Percentiles rank a stretch among this genome's conserved stretches.
Conservation (phyloP, 2,888 invertebrate genomes). For the Ferdinandea cuprea region DNA sequence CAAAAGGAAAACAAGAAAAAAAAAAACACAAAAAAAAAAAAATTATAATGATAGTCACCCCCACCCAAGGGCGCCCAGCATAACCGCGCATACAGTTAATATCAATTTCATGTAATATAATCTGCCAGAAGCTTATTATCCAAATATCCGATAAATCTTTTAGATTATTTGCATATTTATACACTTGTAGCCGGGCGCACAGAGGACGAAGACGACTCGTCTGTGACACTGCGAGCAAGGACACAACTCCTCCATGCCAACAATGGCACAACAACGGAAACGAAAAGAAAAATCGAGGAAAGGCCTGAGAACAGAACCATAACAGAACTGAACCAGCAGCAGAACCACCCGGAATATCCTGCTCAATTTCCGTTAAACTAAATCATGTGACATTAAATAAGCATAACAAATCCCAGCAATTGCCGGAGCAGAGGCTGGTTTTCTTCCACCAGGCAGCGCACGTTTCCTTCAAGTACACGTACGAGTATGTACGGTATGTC, state of each 20-base stretch:
- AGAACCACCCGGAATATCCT: conserved; percentile 64
- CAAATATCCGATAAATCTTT: conserved; percentile 74
- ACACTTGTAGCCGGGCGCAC: conserved; percentile 55
- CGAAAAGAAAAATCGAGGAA: conserved; percentile 23
- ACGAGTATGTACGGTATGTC: background rate
- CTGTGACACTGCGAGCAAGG: conserved; percentile 7
- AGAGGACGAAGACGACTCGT: background rate
- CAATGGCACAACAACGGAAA: conserved; percentile 23
- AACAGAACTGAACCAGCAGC: conserved; percentile 1
- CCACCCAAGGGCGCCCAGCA: background rate
- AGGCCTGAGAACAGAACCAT: conserved; percentile 29
- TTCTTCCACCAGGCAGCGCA: too few species aligned
- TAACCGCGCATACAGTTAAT: conserved; percentile 47
- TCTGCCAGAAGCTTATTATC: conserved; percentile 72
- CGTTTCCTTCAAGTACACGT: conserved; percentile 1
- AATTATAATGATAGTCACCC: background rate
- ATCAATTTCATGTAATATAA: conserved; percentile 68
- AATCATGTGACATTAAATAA: conserved; percentile 75
- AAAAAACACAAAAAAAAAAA: conserved; percentile 3
- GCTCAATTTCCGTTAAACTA: conserved; percentile 74
- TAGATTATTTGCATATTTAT: conserved; percentile 73
- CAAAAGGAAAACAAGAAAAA: background rate
- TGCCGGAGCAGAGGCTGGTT: conserved; percentile 20
- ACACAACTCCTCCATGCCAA: background rate
- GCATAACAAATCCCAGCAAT: conserved; percentile 74